Evolutionary conservation across 2,113 vertebrate species (phyloP).

Genomic region (Rhipidura dahli): DNA sequence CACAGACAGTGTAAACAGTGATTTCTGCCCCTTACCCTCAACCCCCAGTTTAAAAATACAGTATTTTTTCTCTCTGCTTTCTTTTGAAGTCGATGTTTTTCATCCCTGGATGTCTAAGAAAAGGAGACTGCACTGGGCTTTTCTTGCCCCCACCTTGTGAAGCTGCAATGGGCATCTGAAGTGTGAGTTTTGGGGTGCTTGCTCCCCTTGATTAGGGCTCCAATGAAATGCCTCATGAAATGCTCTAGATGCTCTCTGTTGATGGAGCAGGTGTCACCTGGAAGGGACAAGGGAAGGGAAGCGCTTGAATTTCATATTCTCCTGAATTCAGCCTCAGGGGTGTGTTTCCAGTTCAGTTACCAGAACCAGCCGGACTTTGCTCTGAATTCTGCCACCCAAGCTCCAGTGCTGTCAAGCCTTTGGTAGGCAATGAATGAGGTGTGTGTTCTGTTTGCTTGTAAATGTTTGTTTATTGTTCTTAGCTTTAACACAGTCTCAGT

Average conservation of each 20-base stretch:
- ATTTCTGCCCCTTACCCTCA: neutral
- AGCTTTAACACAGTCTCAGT: neutral
- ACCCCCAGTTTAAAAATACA: rapidly evolving
- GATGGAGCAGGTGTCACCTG: neutral
- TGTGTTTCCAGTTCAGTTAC: neutral
- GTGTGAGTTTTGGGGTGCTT: neutral
- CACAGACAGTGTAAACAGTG: neutral
- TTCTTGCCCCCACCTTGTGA: neutral
- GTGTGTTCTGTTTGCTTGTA: neutral
- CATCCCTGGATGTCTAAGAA: neutral
- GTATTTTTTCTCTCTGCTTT: neutral
- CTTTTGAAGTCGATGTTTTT: neutral
- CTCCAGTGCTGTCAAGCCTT: neutral
- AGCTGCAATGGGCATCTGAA: neutral
- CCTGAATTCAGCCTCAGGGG: neutral
- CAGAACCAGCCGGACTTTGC: neutral
- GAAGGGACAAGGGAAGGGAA: neutral
- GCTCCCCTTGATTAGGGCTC: neutral
- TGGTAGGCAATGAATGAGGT: neutral
- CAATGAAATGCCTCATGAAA: neutral
- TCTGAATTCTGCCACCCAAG: neutral
- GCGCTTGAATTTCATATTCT: neutral
- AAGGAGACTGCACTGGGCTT: neutral
- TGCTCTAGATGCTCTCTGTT: neutral
- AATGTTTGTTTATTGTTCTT: neutral